A percentile compares a stretch with the other conserved stretches of the same genome.
Evolutionary conservation across 2,113 vertebrate genomes (phyloP).

Genomic region (Xiphias gladius): DNA sequence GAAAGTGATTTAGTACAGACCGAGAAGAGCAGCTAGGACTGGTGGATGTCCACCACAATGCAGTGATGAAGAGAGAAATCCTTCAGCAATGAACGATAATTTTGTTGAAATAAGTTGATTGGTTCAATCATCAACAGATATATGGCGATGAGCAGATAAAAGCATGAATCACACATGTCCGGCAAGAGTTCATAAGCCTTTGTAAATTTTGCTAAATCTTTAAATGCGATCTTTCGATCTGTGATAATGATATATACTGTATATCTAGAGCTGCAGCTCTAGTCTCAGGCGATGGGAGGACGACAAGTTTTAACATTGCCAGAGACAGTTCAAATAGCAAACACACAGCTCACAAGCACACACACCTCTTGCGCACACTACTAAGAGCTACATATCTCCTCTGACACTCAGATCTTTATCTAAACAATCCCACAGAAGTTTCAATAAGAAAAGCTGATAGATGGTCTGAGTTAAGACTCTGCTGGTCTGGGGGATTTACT

Average conservation of each 20-base stretch:
- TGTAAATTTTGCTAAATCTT: background rate
- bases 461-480: conserved; percentile 28
- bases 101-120: background rate
- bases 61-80: background rate
- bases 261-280: background rate
- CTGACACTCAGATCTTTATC: conserved; percentile 40
- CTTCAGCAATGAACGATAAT: background rate
- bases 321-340: background rate
- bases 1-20: background rate
- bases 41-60: background rate
- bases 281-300: conserved; percentile 10
- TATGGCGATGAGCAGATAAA: background rate
- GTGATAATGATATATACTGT: background rate
- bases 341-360: conserved; percentile 4
- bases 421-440: conserved; percentile 40
- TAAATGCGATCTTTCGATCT: background rate
- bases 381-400: conserved; percentile 20
- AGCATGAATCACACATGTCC: conserved; percentile 1
- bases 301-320: background rate
- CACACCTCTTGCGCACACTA: background rate
- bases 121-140: background rate
- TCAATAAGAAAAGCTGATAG: conserved; percentile 44
- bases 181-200: background rate
- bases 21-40: background rate
- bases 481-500: conserved; percentile 45